Conservation (phyloP, 2,888 invertebrate species). For the Strigamia transsilvanica region DNA sequence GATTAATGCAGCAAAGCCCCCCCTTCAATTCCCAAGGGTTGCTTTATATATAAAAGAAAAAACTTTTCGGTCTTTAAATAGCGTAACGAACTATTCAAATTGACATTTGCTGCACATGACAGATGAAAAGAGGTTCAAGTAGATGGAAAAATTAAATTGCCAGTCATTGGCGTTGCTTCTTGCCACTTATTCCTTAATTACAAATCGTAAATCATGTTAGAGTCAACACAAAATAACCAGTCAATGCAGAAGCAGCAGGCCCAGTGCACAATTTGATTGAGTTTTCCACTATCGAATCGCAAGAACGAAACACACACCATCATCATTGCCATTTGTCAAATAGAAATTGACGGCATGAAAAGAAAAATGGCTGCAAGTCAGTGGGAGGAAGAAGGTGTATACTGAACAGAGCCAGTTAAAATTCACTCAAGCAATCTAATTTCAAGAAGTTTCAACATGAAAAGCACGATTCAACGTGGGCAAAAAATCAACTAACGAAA, state of each 20-base stretch:
- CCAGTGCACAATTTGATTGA: constrained; percentile 40
- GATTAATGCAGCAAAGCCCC: constrained; percentile 4
- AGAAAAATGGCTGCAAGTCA: constrained; percentile 31
- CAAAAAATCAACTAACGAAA: not conserved
- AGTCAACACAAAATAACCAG: constrained; percentile 46
- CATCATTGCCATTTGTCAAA: constrained; percentile 44
- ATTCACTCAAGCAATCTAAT: constrained; percentile 23
- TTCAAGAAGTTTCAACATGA: constrained; percentile 33
- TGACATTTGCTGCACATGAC: constrained; percentile 24
- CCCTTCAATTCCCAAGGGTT: not conserved
- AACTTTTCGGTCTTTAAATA: not conserved
- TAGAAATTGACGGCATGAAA: constrained; percentile 48
- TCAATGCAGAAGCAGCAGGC: not conserved
- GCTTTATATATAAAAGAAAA: not conserved
- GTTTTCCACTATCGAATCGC: constrained; percentile 41
- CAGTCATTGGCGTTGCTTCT: constrained; percentile 25
- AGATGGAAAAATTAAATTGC: constrained; percentile 44
- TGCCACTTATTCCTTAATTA: constrained; percentile 23
- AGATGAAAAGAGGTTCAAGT: constrained; percentile 27
- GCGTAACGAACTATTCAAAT: constrained; percentile 33
- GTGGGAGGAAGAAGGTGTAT: not conserved
- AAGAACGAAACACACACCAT: constrained; percentile 40
- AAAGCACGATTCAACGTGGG: not conserved
- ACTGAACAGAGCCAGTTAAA: constrained; percentile 29
- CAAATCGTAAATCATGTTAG: constrained; percentile 46